Evolutionary conservation across 1,140 invertebrate genomes (phyloP).

Genomic region (Helicorthomorpha holstii): DNA sequence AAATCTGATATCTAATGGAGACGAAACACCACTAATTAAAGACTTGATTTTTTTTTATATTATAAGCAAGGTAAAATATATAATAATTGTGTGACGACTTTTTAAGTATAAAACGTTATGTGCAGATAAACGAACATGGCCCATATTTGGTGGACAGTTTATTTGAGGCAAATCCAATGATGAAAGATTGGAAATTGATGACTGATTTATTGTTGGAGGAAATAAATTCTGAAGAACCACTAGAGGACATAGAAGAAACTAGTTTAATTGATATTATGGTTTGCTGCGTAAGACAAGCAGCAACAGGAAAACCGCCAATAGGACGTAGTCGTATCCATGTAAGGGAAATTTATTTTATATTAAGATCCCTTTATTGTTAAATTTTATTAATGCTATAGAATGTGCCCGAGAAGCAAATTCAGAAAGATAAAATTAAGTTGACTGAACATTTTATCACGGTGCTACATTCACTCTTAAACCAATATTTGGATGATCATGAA

Average conservation of each 20-base stretch:
- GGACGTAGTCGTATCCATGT: constrained; percentile 69
- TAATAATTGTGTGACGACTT: constrained; percentile 11
- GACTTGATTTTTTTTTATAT: constrained; percentile 98
- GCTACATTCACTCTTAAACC: constrained; percentile 73
- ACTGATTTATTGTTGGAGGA: constrained; percentile 91
- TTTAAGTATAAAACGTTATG: constrained; percentile 4
- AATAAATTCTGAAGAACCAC: constrained; percentile 64
- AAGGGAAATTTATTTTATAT: not conserved
- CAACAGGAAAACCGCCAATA: constrained; percentile 91
- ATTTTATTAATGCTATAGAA: constrained; percentile 16
- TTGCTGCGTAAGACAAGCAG: constrained; percentile 92
- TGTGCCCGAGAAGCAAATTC: constrained; percentile 50
- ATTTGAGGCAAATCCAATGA: constrained; percentile 98
- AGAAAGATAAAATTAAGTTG: constrained; percentile 78
- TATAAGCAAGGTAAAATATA: constrained; percentile 61
- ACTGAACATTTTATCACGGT: constrained; percentile 93
- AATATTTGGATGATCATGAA: constrained; percentile 89
- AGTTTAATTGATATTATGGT: constrained; percentile 97
- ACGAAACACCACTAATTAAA: constrained; percentile 82
- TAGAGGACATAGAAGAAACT: constrained; percentile 77
- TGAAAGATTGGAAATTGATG: constrained; percentile 99
- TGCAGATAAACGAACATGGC: constrained; percentile 70
- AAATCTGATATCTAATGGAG: constrained; percentile 74
- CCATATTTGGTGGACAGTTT: constrained; percentile 96
- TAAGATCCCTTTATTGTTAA: constrained; percentile 1